Conservation (phyloP, 2,113 vertebrate genomes). For the Oenanthe melanoleuca region DNA sequence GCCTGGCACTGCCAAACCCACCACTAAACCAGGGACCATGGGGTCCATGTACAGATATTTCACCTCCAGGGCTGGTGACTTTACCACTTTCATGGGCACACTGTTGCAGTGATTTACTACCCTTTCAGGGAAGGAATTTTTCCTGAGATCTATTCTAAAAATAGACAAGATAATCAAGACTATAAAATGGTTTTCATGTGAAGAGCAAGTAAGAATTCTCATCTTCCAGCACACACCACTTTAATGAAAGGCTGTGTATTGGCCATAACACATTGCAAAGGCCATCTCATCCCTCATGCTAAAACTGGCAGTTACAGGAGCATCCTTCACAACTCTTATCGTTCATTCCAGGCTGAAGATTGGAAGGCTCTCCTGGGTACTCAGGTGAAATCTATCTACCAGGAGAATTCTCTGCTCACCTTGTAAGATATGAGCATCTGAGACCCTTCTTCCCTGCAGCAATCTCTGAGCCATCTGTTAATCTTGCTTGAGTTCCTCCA, state of each 20-base stretch:
- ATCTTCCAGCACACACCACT: not conserved
- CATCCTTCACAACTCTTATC: not conserved
- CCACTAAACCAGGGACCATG: not conserved
- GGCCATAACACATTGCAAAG: not conserved
- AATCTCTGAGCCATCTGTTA: not conserved
- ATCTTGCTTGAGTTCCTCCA: not conserved
- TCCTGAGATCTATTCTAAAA: not conserved
- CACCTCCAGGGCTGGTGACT: not conserved
- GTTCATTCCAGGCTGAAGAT: not conserved
- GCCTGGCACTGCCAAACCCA: not conserved
- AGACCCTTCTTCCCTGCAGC: not conserved
- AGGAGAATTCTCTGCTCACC: not conserved
- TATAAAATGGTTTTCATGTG: not conserved
- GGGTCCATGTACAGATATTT: not conserved
- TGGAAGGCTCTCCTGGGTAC: not conserved
- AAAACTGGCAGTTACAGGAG: not conserved
- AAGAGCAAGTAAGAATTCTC: not conserved
- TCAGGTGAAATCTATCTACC: not conserved
- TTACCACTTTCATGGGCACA: too few species aligned
- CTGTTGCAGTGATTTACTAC: not conserved
- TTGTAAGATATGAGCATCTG: not conserved
- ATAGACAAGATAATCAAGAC: not conserved
- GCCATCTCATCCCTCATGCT: not conserved
- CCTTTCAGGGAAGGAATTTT: not conserved
- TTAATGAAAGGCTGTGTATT: accelerated